phyloP scores from a whole-genome alignment of 2,888 invertebrate genomes.

The Apamea anceps region DNA sequence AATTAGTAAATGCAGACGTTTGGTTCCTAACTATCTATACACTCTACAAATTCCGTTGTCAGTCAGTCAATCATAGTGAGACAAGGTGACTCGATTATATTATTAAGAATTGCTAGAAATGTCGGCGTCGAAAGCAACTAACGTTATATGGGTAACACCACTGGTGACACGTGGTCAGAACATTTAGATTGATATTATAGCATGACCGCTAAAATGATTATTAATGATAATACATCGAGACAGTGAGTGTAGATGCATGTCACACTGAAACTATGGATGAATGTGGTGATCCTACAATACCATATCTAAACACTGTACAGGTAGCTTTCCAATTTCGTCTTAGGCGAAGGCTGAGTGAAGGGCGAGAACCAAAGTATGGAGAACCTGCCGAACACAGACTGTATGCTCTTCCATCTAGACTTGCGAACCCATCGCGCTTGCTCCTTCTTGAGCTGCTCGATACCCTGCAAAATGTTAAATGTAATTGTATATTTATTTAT shows the following conservation, averaged over 20 bases:
- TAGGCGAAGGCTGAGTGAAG: conserved; percentile 95
- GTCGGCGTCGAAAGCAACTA: conserved; percentile 35
- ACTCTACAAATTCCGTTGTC: conserved; percentile 68
- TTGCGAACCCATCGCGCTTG: conserved; percentile 98
- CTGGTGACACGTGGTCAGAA: conserved; percentile 68
- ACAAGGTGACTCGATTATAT: conserved; percentile 50
- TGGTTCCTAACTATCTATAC: conserved; percentile 69
- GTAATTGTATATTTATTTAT: neutral
- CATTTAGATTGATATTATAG: conserved; percentile 37
- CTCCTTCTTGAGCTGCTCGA: conserved; percentile 99
- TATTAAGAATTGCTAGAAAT: conserved; percentile 44
- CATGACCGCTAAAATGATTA: conserved; percentile 51
- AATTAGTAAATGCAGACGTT: conserved; percentile 78
- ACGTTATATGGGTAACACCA: conserved; percentile 55
- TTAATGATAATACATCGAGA: conserved; percentile 62
- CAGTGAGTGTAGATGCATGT: conserved; percentile 49
- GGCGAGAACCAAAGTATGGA: conserved; percentile 98
- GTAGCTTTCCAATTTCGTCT: conserved; percentile 94
- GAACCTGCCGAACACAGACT: conserved; percentile 99
- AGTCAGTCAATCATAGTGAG: conserved; percentile 64
- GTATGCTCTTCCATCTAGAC: conserved; percentile 98
- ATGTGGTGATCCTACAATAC: conserved; percentile 39
- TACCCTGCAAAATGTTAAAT: conserved; percentile 92
- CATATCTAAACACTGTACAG: conserved; percentile 94
- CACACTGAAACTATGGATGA: conserved; percentile 46